A percentile compares a stretch with the other conserved stretches of the same genome.
Evolutionary conservation across 2,888 invertebrate genomes (phyloP).

Genomic region (Pristionchus fissidentatus): DNA sequence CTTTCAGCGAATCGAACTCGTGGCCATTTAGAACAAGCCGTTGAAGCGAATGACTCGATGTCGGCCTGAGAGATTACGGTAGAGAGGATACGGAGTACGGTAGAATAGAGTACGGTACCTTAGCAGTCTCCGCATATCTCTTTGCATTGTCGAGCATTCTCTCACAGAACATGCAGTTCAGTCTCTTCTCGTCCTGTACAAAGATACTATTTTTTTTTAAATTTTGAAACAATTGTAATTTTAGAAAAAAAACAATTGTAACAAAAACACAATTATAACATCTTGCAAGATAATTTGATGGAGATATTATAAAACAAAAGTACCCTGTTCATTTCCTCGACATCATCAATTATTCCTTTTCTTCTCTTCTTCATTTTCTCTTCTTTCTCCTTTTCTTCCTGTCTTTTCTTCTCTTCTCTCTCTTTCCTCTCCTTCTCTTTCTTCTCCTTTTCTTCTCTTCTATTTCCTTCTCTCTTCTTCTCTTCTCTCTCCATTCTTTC

Average conservation of each 20-base stretch:
- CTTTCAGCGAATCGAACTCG: conserved; percentile 57
- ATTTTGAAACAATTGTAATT: too few species aligned
- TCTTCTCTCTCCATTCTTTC: not conserved
- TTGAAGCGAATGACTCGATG: conserved; percentile 67
- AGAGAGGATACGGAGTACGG: conserved; percentile 32
- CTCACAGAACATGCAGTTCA: conserved; percentile 70
- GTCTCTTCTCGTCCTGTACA: conserved; percentile 62
- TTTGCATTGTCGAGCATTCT: conserved; percentile 69
- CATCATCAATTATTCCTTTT: conserved; percentile 27
- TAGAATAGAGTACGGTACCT: conserved; percentile 53
- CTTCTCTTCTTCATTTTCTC: conserved; percentile 38
- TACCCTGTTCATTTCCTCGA: conserved; percentile 46
- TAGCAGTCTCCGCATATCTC: conserved; percentile 67
- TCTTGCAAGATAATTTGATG: too few species aligned
- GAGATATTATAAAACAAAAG: too few species aligned
- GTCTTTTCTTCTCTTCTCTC: conserved; percentile 37
- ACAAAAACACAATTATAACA: too few species aligned
- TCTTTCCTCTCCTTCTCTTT: conserved; percentile 16
- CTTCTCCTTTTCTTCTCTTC: conserved; percentile 14
- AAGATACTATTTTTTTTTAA: not conserved
- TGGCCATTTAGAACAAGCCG: conserved; percentile 58
- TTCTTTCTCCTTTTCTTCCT: conserved; percentile 33
- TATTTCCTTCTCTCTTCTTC: not conserved
- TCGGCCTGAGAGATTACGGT: conserved; percentile 57
- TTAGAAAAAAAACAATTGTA: too few species aligned